phyloP scores from a whole-genome alignment of 1,140 invertebrate genomes.

The Cecropterus lyciades region DNA sequence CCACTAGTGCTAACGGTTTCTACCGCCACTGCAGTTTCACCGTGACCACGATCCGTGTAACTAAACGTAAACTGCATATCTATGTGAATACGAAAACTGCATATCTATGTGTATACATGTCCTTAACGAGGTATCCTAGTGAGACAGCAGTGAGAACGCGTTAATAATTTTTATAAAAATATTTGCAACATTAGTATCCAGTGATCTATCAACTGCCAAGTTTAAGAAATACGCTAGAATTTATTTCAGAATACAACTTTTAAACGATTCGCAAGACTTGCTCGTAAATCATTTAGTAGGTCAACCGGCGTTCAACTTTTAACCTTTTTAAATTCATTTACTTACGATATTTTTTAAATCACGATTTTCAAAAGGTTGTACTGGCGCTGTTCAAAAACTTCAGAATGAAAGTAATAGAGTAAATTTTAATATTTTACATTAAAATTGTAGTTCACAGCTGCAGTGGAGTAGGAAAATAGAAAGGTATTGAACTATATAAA shows the following conservation, averaged over 20 bases:
- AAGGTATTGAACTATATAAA: no score
- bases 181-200: no score
- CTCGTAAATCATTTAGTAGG: slow-evolving; percentile 3
- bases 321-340: slow-evolving; percentile 5
- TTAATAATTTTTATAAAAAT: no score
- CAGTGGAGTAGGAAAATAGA: not conserved
- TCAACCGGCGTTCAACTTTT: not conserved
- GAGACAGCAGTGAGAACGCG: no score
- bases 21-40: no score
- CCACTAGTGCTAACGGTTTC: no score
- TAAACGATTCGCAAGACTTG: not conserved
- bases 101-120: no score
- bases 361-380: not conserved
- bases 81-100: no score
- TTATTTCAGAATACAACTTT: not conserved
- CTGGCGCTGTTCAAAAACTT: not conserved
- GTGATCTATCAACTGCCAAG: not conserved
- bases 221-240: not conserved
- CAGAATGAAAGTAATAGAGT: no score
- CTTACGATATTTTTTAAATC: slow-evolving; percentile 1
- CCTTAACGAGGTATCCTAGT: no score
- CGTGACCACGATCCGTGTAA: no score
- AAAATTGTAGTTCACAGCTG: not conserved
- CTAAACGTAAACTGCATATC: no score
- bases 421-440: not conserved